Percentiles rank a stretch among this genome's conserved stretches.
Conservation (phyloP, 1,140 invertebrate genomes). For the Hylyphantes graminicola region DNA sequence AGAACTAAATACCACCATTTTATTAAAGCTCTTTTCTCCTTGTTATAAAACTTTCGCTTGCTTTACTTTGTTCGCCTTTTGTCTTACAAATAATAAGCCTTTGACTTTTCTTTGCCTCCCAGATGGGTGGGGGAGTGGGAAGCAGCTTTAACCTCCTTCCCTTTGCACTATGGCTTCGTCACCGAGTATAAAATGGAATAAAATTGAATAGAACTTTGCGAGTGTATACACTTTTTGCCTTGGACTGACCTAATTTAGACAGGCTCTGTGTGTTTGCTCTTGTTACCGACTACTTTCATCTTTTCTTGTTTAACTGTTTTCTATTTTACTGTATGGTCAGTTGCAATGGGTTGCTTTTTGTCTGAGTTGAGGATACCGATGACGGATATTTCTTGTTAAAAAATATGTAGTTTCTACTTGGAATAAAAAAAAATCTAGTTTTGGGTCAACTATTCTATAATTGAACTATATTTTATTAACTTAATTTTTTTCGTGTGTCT, state of each 20-base stretch:
- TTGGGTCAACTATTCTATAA: too few relatives aligned
- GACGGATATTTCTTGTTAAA: too few relatives aligned
- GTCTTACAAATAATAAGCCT: background rate
- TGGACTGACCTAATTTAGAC: constrained; percentile 30
- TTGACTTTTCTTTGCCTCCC: background rate
- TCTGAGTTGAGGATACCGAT: too few relatives aligned
- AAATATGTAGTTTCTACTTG: too few relatives aligned
- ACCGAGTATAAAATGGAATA: background rate
- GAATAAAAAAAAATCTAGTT: too few relatives aligned
- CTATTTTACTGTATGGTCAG: background rate
- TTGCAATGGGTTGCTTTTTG: background rate
- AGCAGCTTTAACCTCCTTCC: constrained; percentile 20
- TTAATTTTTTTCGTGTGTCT: too few relatives aligned
- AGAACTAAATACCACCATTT: too few relatives aligned
- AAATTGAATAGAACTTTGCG: background rate
- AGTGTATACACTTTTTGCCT: constrained; percentile 22
- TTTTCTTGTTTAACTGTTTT: constrained; percentile 1
- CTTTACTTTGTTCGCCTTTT: background rate
- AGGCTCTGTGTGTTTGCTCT: background rate
- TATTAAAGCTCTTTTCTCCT: too few relatives aligned
- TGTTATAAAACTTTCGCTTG: too few relatives aligned
- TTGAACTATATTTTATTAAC: too few relatives aligned
- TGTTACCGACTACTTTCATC: background rate
- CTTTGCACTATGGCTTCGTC: constrained; percentile 11
- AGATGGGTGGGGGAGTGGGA: background rate